phyloP scores from a whole-genome alignment of 2,113 vertebrate species.

The Paramisgurnus dabryanus region DNA sequence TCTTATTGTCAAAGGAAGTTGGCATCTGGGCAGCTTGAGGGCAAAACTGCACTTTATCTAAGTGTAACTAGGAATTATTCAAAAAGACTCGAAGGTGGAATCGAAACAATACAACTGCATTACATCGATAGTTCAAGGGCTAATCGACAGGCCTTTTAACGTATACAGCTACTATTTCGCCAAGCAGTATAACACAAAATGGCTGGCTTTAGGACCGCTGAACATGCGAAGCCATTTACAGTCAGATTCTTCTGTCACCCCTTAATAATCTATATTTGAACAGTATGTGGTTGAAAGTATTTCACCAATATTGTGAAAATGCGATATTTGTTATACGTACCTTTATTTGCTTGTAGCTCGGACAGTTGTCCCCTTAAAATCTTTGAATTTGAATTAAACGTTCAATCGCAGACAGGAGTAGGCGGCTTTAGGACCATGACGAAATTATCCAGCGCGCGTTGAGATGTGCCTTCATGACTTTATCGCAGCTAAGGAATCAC shows the following conservation, averaged over 20 bases:
- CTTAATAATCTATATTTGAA: background rate
- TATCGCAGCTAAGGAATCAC: background rate
- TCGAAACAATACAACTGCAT: background rate
- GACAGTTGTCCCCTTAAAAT: background rate
- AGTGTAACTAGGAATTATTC: background rate
- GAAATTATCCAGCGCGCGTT: constrained; percentile 46
- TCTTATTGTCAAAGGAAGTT: constrained; percentile 64
- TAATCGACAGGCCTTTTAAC: background rate
- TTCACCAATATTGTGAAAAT: background rate
- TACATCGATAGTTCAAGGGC: background rate
- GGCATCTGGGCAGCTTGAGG: constrained; percentile 24
- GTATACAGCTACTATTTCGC: constrained; percentile 31
- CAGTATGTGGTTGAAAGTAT: background rate
- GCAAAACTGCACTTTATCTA: background rate
- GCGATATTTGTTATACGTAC: background rate
- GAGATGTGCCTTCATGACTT: constrained; percentile 26
- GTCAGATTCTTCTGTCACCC: constrained; percentile 48
- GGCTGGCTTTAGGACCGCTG: constrained; percentile 83
- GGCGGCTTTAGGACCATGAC: constrained; percentile 78
- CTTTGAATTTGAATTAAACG: constrained; percentile 19
- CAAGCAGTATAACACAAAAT: constrained; percentile 72
- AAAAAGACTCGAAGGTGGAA: background rate
- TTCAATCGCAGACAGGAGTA: constrained; percentile 15
- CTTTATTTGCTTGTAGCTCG: background rate
- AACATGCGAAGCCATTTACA: constrained; percentile 38